phyloP scores from a whole-genome alignment of 2,888 invertebrate genomes.

The Cheiracanthium punctorium region DNA sequence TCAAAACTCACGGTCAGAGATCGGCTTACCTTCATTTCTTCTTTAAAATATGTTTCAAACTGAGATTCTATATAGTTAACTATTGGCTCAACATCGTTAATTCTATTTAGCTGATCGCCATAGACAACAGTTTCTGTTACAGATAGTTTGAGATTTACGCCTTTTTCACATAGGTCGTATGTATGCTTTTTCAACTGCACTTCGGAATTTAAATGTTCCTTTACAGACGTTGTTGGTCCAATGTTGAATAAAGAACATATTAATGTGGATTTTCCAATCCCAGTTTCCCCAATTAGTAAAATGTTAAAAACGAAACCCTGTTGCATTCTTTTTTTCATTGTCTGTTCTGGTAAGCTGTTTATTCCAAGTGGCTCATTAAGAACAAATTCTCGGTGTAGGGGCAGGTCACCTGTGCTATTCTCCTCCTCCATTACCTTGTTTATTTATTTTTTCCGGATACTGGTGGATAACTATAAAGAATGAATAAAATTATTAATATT shows the following conservation, averaged over 20 bases:
- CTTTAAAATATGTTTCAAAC: conserved; percentile 96
- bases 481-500: too few relatives aligned
- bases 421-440: too few relatives aligned
- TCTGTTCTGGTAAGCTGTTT: conserved; percentile 97
- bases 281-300: conserved; percentile 88
- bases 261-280: conserved; percentile 79
- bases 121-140: conserved; percentile 99
- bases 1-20: conserved; percentile 93
- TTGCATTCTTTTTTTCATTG: conserved; percentile 97
- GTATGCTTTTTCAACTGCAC: conserved; percentile 78
- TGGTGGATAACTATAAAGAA: too few relatives aligned
- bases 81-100: conserved; percentile 96
- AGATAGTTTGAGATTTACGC: conserved; percentile 92
- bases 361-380: conserved; percentile 94
- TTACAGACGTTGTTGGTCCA: conserved; percentile 77
- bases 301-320: conserved; percentile 99
- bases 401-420: too few relatives aligned
- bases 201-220: conserved; percentile 77
- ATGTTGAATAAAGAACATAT: conserved; percentile 79
- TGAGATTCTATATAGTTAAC: conserved; percentile 99
- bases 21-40: conserved; percentile 97
- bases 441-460: too few relatives aligned
- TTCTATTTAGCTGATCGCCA: conserved; percentile 99
- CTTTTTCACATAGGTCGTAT: conserved; percentile 90
- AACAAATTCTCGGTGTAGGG: conserved; percentile 22